Evolutionary conservation across 2,888 invertebrate species (phyloP).

Genomic region (Mimumesa dahlbomi): DNA sequence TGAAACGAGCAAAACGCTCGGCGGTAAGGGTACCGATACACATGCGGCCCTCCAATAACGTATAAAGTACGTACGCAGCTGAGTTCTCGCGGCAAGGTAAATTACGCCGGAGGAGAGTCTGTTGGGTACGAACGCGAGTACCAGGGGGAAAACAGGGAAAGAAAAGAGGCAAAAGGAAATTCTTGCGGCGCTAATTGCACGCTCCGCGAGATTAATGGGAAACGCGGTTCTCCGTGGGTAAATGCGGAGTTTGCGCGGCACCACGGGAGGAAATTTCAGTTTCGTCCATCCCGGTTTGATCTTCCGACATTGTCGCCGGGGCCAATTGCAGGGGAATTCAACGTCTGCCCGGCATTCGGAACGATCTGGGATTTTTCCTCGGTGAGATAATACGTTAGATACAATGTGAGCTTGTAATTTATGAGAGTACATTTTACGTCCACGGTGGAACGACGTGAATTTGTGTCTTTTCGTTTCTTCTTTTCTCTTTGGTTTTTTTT

Average conservation of each 20-base stretch:
- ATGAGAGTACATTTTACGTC: no score
- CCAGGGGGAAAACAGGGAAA: neutral
- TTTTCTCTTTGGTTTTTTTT: no score
- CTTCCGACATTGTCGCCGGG: no score
- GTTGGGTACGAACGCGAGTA: neutral
- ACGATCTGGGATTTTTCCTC: no score
- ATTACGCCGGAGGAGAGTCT: slow-evolving; percentile 3
- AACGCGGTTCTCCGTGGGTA: neutral
- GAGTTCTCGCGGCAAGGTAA: slow-evolving; percentile 22
- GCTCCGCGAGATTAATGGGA: slow-evolving; percentile 25
- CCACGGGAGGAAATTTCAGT: neutral
- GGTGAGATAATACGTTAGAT: no score
- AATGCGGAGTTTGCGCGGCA: slow-evolving; percentile 1
- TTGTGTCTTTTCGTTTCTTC: no score
- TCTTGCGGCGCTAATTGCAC: slow-evolving; percentile 36
- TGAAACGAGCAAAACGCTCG: neutral
- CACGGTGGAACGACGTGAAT: no score
- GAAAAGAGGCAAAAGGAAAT: neutral
- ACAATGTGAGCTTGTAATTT: no score
- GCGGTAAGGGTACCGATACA: neutral
- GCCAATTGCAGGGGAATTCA: no score
- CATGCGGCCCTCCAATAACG: slow-evolving; percentile 8
- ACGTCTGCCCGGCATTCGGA: no score
- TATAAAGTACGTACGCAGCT: neutral
- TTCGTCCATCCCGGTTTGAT: neutral